These are phyloP conservation scores for Thereuonema tuberculata DNA, from an alignment of 1,140 invertebrate genomes.

Conservation along the genomic window DNA sequence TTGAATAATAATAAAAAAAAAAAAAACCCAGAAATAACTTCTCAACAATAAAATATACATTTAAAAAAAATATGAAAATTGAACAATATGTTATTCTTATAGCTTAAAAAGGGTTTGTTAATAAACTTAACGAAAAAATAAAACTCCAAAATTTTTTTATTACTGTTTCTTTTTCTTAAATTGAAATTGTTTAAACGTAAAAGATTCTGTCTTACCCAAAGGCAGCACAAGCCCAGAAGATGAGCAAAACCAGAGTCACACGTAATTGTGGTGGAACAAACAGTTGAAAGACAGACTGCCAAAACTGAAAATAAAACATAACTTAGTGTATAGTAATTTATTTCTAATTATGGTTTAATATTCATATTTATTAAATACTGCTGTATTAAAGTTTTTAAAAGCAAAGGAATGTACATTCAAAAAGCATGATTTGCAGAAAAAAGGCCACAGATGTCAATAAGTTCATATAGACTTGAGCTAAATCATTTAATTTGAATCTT, in stretches of 20 bases:
- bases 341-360: not conserved
- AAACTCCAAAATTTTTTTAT: too few species aligned
- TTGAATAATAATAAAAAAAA: too few species aligned
- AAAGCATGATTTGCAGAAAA: not conserved
- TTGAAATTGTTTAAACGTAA: too few species aligned
- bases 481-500: not conserved
- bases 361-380: not conserved
- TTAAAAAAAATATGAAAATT: too few species aligned
- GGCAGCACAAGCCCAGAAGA: constrained; percentile 34
- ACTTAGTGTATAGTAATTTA: not conserved
- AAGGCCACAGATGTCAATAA: not conserved
- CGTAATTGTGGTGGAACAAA: constrained; percentile 27
- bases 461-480: not conserved
- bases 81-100: too few species aligned
- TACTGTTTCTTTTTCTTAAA: too few species aligned
- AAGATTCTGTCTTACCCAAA: constrained; percentile 42
- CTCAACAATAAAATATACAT: too few species aligned
- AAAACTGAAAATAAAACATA: constrained; percentile 22
- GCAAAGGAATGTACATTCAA: not conserved
- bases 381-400: not conserved
- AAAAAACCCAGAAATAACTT: too few species aligned
- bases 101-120: too few species aligned
- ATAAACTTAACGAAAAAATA: too few species aligned
- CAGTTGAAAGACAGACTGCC: constrained; percentile 27
- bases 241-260: constrained; percentile 28